phyloP scores from a whole-genome alignment of 2,113 vertebrate genomes.

The Aythya baeri region DNA sequence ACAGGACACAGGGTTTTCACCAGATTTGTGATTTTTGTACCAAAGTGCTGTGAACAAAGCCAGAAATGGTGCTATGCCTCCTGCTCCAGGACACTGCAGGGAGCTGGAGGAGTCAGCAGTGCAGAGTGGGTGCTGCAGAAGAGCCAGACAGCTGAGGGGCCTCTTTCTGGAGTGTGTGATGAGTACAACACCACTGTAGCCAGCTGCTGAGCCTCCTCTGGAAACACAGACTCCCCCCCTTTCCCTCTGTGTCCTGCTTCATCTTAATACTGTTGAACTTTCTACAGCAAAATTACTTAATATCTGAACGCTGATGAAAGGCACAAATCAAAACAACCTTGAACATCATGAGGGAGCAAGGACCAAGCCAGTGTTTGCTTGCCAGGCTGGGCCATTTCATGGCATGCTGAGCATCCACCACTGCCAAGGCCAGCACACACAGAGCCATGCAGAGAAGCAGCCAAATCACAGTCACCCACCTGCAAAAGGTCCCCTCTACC shows the following conservation, averaged over 20 bases:
- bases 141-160: no score
- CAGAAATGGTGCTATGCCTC: not conserved
- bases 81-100: not conserved
- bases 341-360: not conserved
- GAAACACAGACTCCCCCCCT: no score
- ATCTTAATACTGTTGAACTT: not conserved
- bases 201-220: no score
- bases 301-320: not conserved
- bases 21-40: not conserved
- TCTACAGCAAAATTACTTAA: not conserved
- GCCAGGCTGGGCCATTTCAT: no score
- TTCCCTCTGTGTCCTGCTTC: not conserved
- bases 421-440: not conserved
- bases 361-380: not conserved
- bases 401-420: not conserved
- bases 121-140: no score
- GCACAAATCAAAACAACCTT: not conserved
- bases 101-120: not conserved
- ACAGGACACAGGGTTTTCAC: not conserved
- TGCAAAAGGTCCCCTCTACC: not conserved
- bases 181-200: no score
- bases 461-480: not conserved
- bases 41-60: not conserved
- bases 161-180: no score
- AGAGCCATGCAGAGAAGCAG: not conserved